A percentile compares a stretch with the other conserved stretches of the same genome.
Conservation (phyloP, 2,888 invertebrate species). For the Eledona agricola region DNA sequence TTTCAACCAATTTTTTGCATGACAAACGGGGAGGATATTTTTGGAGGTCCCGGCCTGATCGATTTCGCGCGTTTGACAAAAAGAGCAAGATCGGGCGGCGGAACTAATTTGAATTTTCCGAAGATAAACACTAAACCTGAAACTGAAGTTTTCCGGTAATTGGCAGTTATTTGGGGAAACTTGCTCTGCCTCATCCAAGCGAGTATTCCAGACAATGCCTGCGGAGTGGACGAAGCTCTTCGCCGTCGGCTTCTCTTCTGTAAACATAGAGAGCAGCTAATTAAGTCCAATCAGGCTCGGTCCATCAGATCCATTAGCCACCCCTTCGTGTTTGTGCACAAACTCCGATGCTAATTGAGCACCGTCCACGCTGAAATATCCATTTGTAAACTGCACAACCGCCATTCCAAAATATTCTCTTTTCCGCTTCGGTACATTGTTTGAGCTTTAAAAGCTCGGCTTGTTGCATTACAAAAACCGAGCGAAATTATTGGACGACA, state of each 20-base stretch:
- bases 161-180: conserved; percentile 17
- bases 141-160: conserved; percentile 26
- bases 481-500: conserved; percentile 34
- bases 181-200: conserved; percentile 9
- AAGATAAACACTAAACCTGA: conserved; percentile 21
- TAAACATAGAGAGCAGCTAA: conserved; percentile 65
- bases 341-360: conserved; percentile 62
- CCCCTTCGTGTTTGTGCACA: conserved; percentile 62
- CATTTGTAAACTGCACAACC: conserved; percentile 55
- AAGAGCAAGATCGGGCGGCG: background rate
- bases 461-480: conserved; percentile 35
- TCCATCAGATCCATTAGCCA: conserved; percentile 66
- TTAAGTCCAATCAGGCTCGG: conserved; percentile 69
- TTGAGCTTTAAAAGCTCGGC: conserved; percentile 32
- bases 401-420: conserved; percentile 38
- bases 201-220: conserved; percentile 24
- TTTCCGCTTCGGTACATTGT: conserved; percentile 36
- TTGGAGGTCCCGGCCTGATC: too few relatives aligned
- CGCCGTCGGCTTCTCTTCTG: conserved; percentile 47
- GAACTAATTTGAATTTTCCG: conserved; percentile 6
- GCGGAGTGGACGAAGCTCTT: conserved; percentile 25
- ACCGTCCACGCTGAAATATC: conserved; percentile 57
- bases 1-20: too few relatives aligned
- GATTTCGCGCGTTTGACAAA: background rate
- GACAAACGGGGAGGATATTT: too few relatives aligned